Base-by-base conservation (phyloP, 1,140 invertebrate species). In the Zaprionus nigranus region DNA sequence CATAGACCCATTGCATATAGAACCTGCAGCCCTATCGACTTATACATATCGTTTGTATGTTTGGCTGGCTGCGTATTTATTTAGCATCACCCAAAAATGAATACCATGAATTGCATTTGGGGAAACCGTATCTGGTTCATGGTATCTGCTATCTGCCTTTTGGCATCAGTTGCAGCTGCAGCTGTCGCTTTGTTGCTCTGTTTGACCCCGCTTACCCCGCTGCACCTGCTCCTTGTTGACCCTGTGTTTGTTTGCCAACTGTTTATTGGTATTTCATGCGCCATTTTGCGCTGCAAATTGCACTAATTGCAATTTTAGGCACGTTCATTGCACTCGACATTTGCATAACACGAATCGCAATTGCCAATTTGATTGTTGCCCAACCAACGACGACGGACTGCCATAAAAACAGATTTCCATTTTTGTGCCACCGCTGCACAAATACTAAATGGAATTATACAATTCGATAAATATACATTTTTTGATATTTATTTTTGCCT, bases 191-290 rank as follows among this genome's bases (percentile, higher is more conserved):
- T 69, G 59, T 70, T 58, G 26, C 26, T 0, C 6, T 28, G 26
- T 28, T 6, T 28, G 30, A n/a, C 12, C 13, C 34, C 38, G 3
- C 12, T 40, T 40, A 7, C n/a, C 2, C 1, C 26, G 6, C 28
- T 30, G 11, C 40, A 1, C 20, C 7, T 66, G 17, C 28, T 30
- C 28, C 17, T 22, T 43, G 49, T 36, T 49, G 54, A 38, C 46
- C 82, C 68, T 62, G 72, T 77, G 56, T 61, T 61, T 68, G 59
- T 75, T 66, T 68, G 75, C 75, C 69, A 66, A 81, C 66, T 86
- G 78, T 88, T 88, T 88, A 88, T 83, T 88, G 85, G 88, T 87
- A 81, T 88, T 88, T 84, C 81, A 87, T 87, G 81, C 58, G 62
- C 74, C 75, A 75, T 70, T 76, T 82, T 73, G 51, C 34, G 30